A percentile compares a stretch with the other conserved stretches of the same genome.
phyloP scores from a whole-genome alignment of 2,797 vertebrate species.

The Notamacropus eugenii region DNA sequence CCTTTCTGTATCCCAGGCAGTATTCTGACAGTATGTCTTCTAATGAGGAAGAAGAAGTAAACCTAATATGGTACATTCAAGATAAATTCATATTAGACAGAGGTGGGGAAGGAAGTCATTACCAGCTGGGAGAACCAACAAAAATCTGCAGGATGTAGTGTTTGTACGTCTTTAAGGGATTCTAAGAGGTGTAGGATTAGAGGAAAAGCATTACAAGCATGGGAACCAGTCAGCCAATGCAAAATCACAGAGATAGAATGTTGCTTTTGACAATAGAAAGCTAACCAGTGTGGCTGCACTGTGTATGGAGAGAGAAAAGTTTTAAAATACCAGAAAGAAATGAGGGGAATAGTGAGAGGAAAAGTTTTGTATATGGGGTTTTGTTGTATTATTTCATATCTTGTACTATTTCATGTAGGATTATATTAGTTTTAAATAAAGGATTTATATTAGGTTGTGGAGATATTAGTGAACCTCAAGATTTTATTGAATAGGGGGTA shows the following conservation, averaged over 20 bases:
- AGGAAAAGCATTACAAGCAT: neutral
- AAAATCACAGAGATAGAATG: neutral
- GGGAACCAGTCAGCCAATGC: neutral
- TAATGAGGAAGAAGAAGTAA: neutral
- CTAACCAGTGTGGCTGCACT: neutral
- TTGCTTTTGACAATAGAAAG: neutral
- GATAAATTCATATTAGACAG: neutral
- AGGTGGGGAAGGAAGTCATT: neutral
- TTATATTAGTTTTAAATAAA: neutral
- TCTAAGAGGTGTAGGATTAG: neutral
- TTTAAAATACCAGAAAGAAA: neutral
- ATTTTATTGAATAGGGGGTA: neutral
- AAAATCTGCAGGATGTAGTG: neutral
- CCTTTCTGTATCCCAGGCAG: neutral
- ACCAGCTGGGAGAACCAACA: neutral
- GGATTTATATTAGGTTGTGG: neutral
- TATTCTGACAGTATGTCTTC: neutral
- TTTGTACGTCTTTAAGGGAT: neutral
- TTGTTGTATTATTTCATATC: neutral
- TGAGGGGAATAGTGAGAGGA: neutral
- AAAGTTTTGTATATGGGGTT: neutral
- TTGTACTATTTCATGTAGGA: neutral
- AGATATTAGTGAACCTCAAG: neutral
- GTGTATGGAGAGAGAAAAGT: neutral
- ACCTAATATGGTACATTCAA: neutral